Base-by-base conservation (phyloP, 1,140 invertebrate genomes). In the Eriosoma lanigerum region DNA sequence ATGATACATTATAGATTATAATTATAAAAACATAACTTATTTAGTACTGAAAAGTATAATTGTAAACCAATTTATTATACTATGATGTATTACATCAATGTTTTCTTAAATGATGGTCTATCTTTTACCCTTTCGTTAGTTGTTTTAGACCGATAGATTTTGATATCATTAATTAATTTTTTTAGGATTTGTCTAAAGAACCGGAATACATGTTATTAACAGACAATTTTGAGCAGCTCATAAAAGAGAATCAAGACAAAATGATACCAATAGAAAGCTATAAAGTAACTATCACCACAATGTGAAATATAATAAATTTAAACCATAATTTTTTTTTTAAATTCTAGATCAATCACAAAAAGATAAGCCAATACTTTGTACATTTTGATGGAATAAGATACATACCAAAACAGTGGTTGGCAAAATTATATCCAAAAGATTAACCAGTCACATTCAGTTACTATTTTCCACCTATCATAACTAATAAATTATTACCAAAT, bases 361-460 rank as follows among this genome's bases (percentile, higher is more conserved):
- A n/a, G 0, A 29, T 72, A 0, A 10, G 12, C 8, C 1, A 52
- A n/a, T 72, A 72, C 10, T 72, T 72, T 29, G 24, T 29, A 50
- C 1, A 19, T 26, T 72, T 19, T 29, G 46, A 72, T 72, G 68
- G 68, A 52, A 0, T 13, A 1, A 50, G 5, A 19, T 72, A 72
- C 26, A 29, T 52, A n/a, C 68, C 68, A 52, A 72, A 72, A 0
- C 9, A n/a, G 9, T 52, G 5, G 17, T 3, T 72, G 26, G 0
- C 6, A 32, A 72, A 32, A 52, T 12, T 72, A 15, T 72, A 72
- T 46, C 68, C 68, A 12, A 72, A 72, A 72, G 68, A 50, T 32
- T 72, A 29, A 19, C 48, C 9, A n/a, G 52, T 13, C 3, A 44
- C 19, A 26, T 66, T 19, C 10, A 64, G 19, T 2, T n/a, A 29